A percentile compares a stretch with the other conserved stretches of the same genome.
These are phyloP conservation scores for Dicrostonyx torquatus DNA, from an alignment of 2,797 vertebrate species.

Conservation along the genomic window DNA sequence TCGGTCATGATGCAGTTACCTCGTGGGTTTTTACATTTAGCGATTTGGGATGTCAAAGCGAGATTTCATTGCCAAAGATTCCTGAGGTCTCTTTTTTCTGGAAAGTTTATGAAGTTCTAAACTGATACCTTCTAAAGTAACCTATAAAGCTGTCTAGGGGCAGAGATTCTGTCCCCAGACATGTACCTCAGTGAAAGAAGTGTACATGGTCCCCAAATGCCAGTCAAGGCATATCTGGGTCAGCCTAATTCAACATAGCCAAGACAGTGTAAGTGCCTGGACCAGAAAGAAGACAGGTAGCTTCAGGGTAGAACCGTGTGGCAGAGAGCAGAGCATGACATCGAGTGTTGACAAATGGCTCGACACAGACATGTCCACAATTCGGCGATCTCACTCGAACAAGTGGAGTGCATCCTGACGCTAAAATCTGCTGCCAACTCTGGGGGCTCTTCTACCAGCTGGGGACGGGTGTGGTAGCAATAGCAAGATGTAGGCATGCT, in stretches of 20 bases:
- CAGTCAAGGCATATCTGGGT: neutral
- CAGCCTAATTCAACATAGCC: neutral
- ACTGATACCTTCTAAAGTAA: neutral
- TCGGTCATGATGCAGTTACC: neutral
- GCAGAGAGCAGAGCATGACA: neutral
- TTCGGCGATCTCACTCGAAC: neutral
- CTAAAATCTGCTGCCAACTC: neutral
- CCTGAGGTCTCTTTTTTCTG: neutral
- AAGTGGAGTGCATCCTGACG: neutral
- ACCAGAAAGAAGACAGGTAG: neutral
- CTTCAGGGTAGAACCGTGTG: neutral
- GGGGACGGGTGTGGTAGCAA: neutral
- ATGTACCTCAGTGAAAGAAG: neutral
- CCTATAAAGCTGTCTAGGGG: neutral
- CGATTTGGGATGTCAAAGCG: neutral
- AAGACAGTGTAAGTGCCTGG: neutral
- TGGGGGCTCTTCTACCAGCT: neutral
- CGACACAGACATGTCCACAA: neutral
- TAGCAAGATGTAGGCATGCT: neutral
- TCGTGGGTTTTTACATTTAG: neutral
- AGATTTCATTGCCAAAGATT: neutral
- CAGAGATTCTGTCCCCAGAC: neutral
- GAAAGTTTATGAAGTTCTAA: neutral
- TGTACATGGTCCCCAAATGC: neutral
- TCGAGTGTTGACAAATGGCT: neutral